A percentile compares a stretch with the other conserved stretches of the same genome.
Conservation (phyloP, 1,140 invertebrate species). For the Araneus ventricosus region DNA sequence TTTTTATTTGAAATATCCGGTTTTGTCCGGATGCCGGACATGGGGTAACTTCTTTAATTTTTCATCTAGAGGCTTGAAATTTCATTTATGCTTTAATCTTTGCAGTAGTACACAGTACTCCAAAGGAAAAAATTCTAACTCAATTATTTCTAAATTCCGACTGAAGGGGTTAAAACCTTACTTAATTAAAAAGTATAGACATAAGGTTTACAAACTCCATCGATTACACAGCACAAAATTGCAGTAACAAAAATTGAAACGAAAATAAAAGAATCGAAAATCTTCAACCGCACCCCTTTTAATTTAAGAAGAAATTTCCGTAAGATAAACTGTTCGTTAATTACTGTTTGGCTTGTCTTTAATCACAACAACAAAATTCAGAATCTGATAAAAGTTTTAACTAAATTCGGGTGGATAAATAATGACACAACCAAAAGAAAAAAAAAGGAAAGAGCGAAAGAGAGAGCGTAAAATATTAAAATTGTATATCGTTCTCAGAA, state of each 20-base stretch:
- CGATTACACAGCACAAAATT: too few species aligned
- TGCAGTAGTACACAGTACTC: too few species aligned
- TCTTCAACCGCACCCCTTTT: not conserved
- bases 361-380: not conserved
- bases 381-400: not conserved
- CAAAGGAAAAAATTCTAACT: too few species aligned
- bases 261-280: not conserved
- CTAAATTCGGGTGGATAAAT: not conserved
- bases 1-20: too few species aligned
- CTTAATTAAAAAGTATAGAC: too few species aligned
- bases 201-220: too few species aligned
- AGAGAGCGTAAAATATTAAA: conserved; percentile 2
- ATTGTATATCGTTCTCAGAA: conserved; percentile 23
- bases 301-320: not conserved
- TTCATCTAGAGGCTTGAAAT: too few species aligned
- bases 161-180: too few species aligned
- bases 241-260: not conserved
- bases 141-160: too few species aligned
- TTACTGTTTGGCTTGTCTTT: not conserved
- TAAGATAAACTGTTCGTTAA: not conserved
- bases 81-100: too few species aligned
- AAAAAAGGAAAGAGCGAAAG: not conserved
- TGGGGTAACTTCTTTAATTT: too few species aligned
- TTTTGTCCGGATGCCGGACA: too few species aligned
- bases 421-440: not conserved